These are phyloP conservation scores for Pteria penguin DNA, from an alignment of 2,888 invertebrate species.

Conservation along the genomic window DNA sequence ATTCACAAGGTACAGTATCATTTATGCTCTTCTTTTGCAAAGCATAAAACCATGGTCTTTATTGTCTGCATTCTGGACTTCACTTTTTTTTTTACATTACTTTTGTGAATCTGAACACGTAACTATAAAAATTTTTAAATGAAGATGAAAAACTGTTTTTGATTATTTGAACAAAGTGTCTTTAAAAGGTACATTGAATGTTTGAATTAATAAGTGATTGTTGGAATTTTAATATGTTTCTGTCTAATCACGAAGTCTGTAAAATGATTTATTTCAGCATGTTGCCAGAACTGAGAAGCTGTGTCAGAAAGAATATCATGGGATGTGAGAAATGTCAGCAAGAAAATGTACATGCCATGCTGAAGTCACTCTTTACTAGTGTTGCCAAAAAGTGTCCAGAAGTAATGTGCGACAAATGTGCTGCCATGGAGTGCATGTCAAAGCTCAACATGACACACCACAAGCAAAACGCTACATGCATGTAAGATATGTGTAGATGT, in stretches of 20 bases:
- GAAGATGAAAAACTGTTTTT: too few species aligned
- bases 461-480: neutral
- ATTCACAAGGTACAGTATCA: too few species aligned
- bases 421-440: slow-evolving; percentile 23
- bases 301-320: slow-evolving; percentile 18
- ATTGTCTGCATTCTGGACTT: neutral
- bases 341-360: slow-evolving; percentile 16
- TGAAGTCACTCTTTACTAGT: slow-evolving; percentile 1
- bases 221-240: too few species aligned
- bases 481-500: neutral
- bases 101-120: neutral
- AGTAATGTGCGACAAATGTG: slow-evolving; percentile 28
- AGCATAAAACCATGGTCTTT: too few species aligned
- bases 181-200: too few species aligned
- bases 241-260: too few species aligned
- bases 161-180: too few species aligned
- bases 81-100: too few species aligned
- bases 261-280: slow-evolving; percentile 18
- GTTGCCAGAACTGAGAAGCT: slow-evolving; percentile 19
- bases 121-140: neutral
- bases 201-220: too few species aligned
- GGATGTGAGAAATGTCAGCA: slow-evolving; percentile 23
- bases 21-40: too few species aligned
- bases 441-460: neutral
- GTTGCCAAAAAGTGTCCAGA: slow-evolving; percentile 22